phyloP scores from a whole-genome alignment of 1,140 invertebrate species.

The Trialeurodes vaporariorum region DNA sequence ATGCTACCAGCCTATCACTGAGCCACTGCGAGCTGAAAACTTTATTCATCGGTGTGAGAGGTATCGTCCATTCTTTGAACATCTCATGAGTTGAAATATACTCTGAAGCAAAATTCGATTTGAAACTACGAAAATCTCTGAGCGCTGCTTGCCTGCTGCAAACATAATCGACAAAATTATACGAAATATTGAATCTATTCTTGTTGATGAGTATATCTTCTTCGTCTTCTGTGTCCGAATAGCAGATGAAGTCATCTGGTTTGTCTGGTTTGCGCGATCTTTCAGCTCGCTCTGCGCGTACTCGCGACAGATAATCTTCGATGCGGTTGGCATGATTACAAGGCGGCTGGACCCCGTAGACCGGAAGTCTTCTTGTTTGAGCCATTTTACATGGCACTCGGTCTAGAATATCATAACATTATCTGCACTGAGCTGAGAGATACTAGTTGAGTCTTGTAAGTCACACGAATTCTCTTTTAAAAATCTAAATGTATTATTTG shows the following conservation, averaged over 20 bases:
- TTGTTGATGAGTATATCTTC: slow-evolving; percentile 59
- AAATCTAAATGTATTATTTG: no score
- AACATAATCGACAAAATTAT: slow-evolving; percentile 73
- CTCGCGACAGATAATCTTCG: slow-evolving; percentile 54
- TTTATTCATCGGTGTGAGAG: slow-evolving; percentile 79
- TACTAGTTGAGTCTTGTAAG: no score
- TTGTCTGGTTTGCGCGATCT: slow-evolving; percentile 64
- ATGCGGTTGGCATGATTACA: slow-evolving; percentile 54
- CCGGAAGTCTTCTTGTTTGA: slow-evolving; percentile 41
- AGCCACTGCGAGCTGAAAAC: slow-evolving; percentile 94
- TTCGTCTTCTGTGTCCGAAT: slow-evolving; percentile 72
- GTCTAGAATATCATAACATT: slow-evolving; percentile 17
- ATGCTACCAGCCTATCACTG: slow-evolving; percentile 86
- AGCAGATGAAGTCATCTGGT: slow-evolving; percentile 75
- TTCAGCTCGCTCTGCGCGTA: slow-evolving; percentile 49
- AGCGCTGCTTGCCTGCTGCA: slow-evolving; percentile 57
- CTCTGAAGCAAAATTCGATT: slow-evolving; percentile 62
- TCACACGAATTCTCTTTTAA: no score
- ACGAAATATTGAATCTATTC: slow-evolving; percentile 60
- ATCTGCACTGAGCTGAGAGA: neutral
- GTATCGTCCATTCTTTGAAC: slow-evolving; percentile 69
- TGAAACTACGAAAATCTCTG: slow-evolving; percentile 53
- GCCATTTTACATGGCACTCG: slow-evolving; percentile 35
- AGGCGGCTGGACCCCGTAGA: slow-evolving; percentile 52
- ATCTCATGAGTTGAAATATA: slow-evolving; percentile 79